A percentile compares a stretch with the other conserved stretches of the same genome.
Evolutionary conservation across 2,797 vertebrate genomes (phyloP).

Genomic region (Chelonia mydas): DNA sequence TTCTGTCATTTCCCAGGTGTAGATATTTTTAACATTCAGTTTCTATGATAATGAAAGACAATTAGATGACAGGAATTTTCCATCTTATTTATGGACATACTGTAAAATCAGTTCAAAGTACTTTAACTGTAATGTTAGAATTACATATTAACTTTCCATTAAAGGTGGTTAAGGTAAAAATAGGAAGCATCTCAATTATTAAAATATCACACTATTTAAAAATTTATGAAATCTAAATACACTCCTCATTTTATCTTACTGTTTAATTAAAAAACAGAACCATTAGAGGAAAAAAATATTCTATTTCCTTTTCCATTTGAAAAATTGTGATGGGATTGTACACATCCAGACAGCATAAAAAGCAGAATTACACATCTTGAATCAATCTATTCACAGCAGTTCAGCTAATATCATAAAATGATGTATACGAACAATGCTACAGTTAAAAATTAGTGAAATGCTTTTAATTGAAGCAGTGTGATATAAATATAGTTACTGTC

Average conservation of each 20-base stretch:
- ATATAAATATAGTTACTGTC: background rate
- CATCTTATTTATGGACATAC: background rate
- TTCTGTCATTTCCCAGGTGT: background rate
- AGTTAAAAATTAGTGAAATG: background rate
- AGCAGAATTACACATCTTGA: too few species aligned
- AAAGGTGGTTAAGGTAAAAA: background rate
- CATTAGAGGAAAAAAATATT: too few species aligned
- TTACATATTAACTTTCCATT: background rate
- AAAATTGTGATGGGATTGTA: too few species aligned
- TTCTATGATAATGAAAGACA: background rate
- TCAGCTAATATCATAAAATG: background rate
- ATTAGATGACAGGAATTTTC: background rate
- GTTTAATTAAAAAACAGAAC: too few species aligned
- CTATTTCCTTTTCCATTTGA: too few species aligned
- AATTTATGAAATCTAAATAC: background rate
- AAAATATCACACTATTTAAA: background rate
- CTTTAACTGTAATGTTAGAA: background rate
- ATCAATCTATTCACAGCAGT: background rate
- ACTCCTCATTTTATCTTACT: too few species aligned
- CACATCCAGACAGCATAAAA: too few species aligned
- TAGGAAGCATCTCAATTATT: background rate
- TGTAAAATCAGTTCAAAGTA: background rate
- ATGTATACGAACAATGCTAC: background rate
- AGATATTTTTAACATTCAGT: background rate
- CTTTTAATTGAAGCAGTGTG: background rate